Percentiles rank a stretch among this genome's conserved stretches.
Evolutionary conservation across 2,797 vertebrate species (phyloP).

Genomic region (Lateolabrax maculatus): DNA sequence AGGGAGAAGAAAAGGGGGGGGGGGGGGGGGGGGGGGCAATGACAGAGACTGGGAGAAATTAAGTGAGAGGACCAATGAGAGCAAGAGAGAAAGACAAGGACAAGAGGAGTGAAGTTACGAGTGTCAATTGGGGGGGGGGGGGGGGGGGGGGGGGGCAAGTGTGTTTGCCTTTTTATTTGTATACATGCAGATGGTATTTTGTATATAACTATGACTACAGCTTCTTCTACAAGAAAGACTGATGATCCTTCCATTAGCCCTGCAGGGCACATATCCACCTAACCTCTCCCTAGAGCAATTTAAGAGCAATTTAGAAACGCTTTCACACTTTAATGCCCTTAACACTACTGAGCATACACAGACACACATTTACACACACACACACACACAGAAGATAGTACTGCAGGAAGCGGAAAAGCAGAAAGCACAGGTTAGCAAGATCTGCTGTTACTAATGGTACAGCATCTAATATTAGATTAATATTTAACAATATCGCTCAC

Average conservation of each 20-base stretch:
- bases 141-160: conserved; percentile 20
- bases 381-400: conserved; percentile 14
- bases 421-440: conserved; percentile 77
- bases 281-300: conserved; percentile 75
- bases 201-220: conserved; percentile 29
- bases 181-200: conserved; percentile 20
- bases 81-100: conserved; percentile 25
- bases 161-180: too few relatives aligned
- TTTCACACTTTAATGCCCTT: conserved; percentile 78
- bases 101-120: conserved; percentile 51
- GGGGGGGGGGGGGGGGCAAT: not conserved
- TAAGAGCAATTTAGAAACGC: conserved; percentile 80
- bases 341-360: conserved; percentile 50
- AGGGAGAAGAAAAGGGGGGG: conserved; percentile 36
- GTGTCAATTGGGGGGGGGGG: conserved; percentile 29
- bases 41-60: conserved; percentile 40
- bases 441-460: conserved; percentile 57
- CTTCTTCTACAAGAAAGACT: conserved; percentile 50
- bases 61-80: conserved; percentile 56
- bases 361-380: conserved; percentile 27
- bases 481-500: conserved; percentile 65
- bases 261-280: conserved; percentile 68
- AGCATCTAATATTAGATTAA: conserved; percentile 67
- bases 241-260: conserved; percentile 61
- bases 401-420: conserved; percentile 34